Conservation (phyloP, 2,888 invertebrate species). For the Ormyrus thymus region DNA sequence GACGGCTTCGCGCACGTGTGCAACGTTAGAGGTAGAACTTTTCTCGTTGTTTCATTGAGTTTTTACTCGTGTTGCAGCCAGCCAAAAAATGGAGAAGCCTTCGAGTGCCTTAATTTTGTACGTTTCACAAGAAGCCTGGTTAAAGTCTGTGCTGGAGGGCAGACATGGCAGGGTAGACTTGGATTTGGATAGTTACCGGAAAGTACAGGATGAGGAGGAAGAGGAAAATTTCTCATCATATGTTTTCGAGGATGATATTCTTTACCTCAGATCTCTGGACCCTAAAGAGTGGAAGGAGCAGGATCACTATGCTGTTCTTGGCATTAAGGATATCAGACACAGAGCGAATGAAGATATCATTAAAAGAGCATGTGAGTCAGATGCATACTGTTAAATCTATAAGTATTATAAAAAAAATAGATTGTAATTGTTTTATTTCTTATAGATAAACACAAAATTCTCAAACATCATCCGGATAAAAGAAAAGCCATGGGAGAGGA, state of each 20-base stretch:
- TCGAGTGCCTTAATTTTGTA: conserved; percentile 69
- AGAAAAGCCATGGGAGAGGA: conserved; percentile 93
- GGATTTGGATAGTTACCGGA: conserved; percentile 37
- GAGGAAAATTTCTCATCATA: conserved; percentile 74
- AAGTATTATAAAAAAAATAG: conserved; percentile 5
- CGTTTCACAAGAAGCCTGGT: conserved; percentile 69
- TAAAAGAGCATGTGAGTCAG: conserved; percentile 89
- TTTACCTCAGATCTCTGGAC: conserved; percentile 90
- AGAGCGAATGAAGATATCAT: conserved; percentile 95
- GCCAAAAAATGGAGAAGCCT: conserved; percentile 60
- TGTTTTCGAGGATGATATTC: conserved; percentile 84
- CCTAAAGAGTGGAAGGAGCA: conserved; percentile 99
- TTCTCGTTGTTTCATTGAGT: neutral
- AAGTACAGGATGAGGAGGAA: conserved; percentile 59
- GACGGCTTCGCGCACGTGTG: conserved; percentile 11
- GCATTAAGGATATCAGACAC: conserved; percentile 88
- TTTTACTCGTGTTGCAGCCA: conserved; percentile 55
- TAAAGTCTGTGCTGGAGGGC: conserved; percentile 68
- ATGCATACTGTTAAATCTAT: neutral
- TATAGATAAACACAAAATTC: conserved; percentile 85
- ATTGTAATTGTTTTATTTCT: conserved; percentile 17
- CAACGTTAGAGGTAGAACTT: neutral
- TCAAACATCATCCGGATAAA: conserved; percentile 99
- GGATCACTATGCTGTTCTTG: conserved; percentile 97
- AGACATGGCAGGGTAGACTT: conserved; percentile 60